Conservation (phyloP, 2,888 invertebrate species). For the Drosophila monieri region DNA sequence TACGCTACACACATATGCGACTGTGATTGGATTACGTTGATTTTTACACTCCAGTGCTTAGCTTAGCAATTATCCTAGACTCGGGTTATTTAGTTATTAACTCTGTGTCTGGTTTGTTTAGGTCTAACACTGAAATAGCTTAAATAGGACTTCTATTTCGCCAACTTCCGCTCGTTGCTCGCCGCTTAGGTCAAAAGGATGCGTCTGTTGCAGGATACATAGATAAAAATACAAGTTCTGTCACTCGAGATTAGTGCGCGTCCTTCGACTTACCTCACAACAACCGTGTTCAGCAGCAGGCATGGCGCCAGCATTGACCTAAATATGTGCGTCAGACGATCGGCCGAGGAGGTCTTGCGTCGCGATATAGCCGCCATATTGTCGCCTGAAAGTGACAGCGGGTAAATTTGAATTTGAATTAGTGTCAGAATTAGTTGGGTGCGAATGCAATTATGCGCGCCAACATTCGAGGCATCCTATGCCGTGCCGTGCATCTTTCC, state of each 20-base stretch:
- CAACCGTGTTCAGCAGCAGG: conserved; percentile 83
- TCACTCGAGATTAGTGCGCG: not conserved
- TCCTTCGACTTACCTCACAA: conserved; percentile 81
- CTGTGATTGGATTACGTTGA: conserved; percentile 56
- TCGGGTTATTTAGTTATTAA: conserved; percentile 41
- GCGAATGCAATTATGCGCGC: conserved; percentile 32
- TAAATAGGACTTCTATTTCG: conserved; percentile 69
- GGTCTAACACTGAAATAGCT: conserved; percentile 76
- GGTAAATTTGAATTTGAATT: conserved; percentile 51
- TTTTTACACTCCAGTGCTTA: conserved; percentile 72
- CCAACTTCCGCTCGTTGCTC: conserved; percentile 49
- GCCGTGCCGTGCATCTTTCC: not conserved
- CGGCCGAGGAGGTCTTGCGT: conserved; percentile 87
- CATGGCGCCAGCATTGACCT: conserved; percentile 83
- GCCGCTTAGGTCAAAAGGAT: conserved; percentile 81
- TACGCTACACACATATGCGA: conserved; percentile 18
- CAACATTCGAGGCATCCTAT: conserved; percentile 3
- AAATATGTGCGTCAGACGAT: conserved; percentile 84
- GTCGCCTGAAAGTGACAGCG: conserved; percentile 87
- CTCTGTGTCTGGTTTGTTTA: conserved; percentile 48
- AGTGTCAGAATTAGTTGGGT: conserved; percentile 51
- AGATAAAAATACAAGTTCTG: conserved; percentile 10
- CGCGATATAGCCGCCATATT: conserved; percentile 95
- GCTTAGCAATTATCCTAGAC: conserved; percentile 60
- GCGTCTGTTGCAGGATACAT: conserved; percentile 59